Percentiles rank a stretch among this genome's conserved stretches.
These are phyloP conservation scores for Lepeophtheirus nordmannii DNA, from an alignment of 2,888 invertebrate genomes.

Conservation along the genomic window DNA sequence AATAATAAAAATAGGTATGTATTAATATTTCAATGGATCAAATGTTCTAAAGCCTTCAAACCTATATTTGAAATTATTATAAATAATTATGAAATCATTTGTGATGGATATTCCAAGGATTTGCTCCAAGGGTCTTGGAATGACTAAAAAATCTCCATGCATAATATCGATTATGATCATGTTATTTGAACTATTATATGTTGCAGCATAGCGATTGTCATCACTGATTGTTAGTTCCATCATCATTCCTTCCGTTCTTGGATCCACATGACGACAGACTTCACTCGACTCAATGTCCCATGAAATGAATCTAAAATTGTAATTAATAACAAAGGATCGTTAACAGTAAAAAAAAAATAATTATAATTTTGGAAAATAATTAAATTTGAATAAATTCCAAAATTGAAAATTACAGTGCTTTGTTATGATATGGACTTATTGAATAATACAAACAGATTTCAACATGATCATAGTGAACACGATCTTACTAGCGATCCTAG, in stretches of 20 bases:
- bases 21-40: not conserved
- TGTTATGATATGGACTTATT: not conserved
- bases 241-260: constrained; percentile 87
- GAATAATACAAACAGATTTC: not conserved
- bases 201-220: constrained; percentile 87
- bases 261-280: constrained; percentile 75
- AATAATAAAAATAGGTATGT: not conserved
- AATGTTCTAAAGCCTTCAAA: not conserved
- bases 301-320: constrained; percentile 52
- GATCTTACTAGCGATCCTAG: not conserved
- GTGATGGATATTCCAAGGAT: not conserved
- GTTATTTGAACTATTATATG: constrained; percentile 33
- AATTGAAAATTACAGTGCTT: not conserved
- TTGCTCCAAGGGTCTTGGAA: not conserved
- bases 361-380: not conserved
- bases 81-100: not conserved
- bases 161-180: constrained; percentile 16
- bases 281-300: constrained; percentile 92
- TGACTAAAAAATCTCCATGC: constrained; percentile 6
- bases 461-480: not conserved
- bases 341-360: not conserved
- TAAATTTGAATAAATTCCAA: not conserved
- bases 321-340: not conserved
- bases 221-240: constrained; percentile 76
- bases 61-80: constrained; percentile 1